These are phyloP conservation scores for Andinoacara biseriatus DNA, from an alignment of 2,113 vertebrate species.

Conservation along the genomic window DNA sequence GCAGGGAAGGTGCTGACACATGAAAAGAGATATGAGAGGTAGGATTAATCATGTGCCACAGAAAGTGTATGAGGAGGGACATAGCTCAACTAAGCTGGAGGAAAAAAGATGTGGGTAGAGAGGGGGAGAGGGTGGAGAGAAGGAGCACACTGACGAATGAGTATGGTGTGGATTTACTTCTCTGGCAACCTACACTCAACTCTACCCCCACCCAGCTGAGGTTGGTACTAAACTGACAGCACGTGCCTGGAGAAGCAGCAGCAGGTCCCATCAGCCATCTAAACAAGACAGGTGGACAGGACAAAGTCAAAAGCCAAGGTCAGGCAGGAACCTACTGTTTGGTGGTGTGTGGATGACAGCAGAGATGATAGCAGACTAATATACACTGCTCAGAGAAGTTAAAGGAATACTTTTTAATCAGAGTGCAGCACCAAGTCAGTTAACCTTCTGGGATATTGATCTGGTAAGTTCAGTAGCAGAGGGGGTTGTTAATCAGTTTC, in stretches of 20 bases:
- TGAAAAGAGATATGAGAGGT: conserved; percentile 65
- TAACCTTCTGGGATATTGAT: too few species aligned
- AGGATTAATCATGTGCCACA: conserved; percentile 70
- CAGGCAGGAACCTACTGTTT: neutral
- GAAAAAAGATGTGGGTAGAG: neutral
- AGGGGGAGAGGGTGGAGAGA: conserved; percentile 10
- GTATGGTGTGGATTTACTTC: conserved; percentile 48
- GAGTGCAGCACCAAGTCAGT: too few species aligned
- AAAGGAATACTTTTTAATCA: too few species aligned
- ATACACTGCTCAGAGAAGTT: neutral
- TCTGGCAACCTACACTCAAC: conserved; percentile 24
- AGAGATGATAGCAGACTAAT: neutral
- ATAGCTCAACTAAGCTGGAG: conserved; percentile 50
- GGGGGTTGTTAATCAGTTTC: too few species aligned
- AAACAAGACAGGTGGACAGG: conserved; percentile 22
- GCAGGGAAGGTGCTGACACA: conserved; percentile 70
- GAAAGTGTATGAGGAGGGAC: conserved; percentile 53
- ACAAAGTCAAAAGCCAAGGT: conserved; percentile 51
- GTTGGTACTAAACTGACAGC: conserved; percentile 36
- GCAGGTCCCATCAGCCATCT: conserved; percentile 27
- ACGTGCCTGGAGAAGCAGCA: conserved; percentile 5
- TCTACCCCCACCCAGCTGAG: conserved; percentile 19
- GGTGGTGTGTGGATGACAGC: neutral
- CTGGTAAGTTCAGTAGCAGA: too few species aligned
- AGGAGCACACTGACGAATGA: conserved; percentile 57